Conservation (phyloP, 1,140 invertebrate genomes). For the Panagrolaimus sp. region DNA sequence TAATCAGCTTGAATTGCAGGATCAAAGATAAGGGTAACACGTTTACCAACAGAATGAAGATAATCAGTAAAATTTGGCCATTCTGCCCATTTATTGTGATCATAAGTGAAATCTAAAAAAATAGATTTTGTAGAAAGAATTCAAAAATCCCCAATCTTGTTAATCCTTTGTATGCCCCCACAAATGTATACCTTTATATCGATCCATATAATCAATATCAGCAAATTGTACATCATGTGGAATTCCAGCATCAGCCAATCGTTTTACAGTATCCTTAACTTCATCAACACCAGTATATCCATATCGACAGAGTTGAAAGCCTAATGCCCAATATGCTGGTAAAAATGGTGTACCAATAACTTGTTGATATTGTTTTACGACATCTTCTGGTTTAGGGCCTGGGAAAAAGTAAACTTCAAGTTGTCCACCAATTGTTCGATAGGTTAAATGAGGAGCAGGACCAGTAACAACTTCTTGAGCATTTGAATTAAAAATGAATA, state of each 20-base stretch:
- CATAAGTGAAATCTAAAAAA: neutral
- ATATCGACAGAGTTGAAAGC: constrained; percentile 35
- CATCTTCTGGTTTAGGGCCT: constrained; percentile 60
- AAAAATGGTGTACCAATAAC: constrained; percentile 57
- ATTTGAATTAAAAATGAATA: constrained; percentile 62
- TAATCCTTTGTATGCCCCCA: too few relatives aligned
- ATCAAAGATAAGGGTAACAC: constrained; percentile 23
- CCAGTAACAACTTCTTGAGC: constrained; percentile 59
- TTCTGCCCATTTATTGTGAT: constrained; percentile 64
- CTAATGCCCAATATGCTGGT: constrained; percentile 62
- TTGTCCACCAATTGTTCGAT: constrained; percentile 53
- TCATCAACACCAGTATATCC: constrained; percentile 21
- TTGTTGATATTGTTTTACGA: constrained; percentile 62
- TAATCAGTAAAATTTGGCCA: constrained; percentile 71
- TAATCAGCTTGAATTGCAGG: constrained; percentile 27
- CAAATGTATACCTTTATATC: constrained; percentile 63
- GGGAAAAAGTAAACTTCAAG: constrained; percentile 62
- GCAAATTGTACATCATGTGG: constrained; percentile 42
- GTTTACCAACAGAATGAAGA: constrained; percentile 62
- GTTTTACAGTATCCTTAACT: constrained; percentile 17
- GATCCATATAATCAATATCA: constrained; percentile 77
- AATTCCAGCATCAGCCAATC: constrained; percentile 38
- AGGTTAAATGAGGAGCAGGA: constrained; percentile 51
- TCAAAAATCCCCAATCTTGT: too few relatives aligned
- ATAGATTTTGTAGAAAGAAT: too few relatives aligned